Conservation (phyloP, 2,797 vertebrate genomes). For the Fundulus diaphanus region DNA sequence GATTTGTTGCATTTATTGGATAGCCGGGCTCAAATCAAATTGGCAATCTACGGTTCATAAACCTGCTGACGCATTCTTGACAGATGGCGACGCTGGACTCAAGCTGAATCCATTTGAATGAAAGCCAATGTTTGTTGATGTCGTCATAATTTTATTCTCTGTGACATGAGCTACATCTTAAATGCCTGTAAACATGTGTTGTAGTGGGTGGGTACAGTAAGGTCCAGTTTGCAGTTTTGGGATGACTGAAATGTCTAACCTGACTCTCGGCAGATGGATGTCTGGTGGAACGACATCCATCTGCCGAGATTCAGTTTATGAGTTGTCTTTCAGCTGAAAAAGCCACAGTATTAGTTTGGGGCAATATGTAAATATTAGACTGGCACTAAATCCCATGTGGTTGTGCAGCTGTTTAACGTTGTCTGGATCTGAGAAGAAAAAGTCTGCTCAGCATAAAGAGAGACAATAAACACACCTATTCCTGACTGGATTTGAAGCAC, state of each 20-base stretch:
- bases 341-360: slow-evolving; percentile 23
- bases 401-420: slow-evolving; percentile 28
- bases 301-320: no score
- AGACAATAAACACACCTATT: slow-evolving; percentile 9
- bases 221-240: slow-evolving; percentile 9
- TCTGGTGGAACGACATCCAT: no score
- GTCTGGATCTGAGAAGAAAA: slow-evolving; percentile 28
- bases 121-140: slow-evolving; percentile 39
- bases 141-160: slow-evolving; percentile 27
- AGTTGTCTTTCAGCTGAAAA: slow-evolving; percentile 25
- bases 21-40: slow-evolving; percentile 53
- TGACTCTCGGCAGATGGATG: no score
- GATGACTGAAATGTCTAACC: no score
- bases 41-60: slow-evolving; percentile 66
- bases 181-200: not conserved
- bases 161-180: slow-evolving; percentile 12
- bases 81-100: slow-evolving; percentile 35
- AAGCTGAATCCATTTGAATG: slow-evolving; percentile 28
- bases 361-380: slow-evolving; percentile 65
- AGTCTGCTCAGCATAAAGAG: slow-evolving; percentile 23
- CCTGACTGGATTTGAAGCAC: slow-evolving; percentile 16
- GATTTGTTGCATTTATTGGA: slow-evolving; percentile 51
- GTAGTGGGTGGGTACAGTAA: not conserved
- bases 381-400: slow-evolving; percentile 57
- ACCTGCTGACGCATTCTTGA: slow-evolving; percentile 49